phyloP scores from a whole-genome alignment of 2,888 invertebrate species.

The Argyresthia goedartella region DNA sequence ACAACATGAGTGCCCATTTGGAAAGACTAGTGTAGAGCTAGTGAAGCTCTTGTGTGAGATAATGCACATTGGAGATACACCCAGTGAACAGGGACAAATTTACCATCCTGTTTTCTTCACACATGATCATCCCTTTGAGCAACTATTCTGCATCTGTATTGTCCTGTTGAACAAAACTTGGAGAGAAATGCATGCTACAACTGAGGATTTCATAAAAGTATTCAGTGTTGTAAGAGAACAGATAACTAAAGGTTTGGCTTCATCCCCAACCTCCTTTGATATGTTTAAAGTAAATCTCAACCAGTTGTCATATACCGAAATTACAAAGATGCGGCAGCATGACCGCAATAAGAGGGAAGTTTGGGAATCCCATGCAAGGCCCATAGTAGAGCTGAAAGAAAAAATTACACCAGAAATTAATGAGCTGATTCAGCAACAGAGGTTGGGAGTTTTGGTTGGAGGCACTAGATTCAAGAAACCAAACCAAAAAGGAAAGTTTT shows the following conservation, averaged over 20 bases:
- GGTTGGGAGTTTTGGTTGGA: slow-evolving; percentile 90
- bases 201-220: slow-evolving; percentile 96
- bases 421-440: slow-evolving; percentile 90
- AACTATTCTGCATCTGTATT: slow-evolving; percentile 94
- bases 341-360: slow-evolving; percentile 92
- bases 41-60: slow-evolving; percentile 92
- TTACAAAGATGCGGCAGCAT: slow-evolving; percentile 93
- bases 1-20: slow-evolving; percentile 97
- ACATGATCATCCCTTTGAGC: slow-evolving; percentile 96
- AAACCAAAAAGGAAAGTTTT: slow-evolving; percentile 88
- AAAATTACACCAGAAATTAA: slow-evolving; percentile 94
- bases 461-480: slow-evolving; percentile 96
- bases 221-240: slow-evolving; percentile 95
- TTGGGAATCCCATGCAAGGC: slow-evolving; percentile 93
- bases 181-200: slow-evolving; percentile 99
- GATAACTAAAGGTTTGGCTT: slow-evolving; percentile 86
- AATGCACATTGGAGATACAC: slow-evolving; percentile 89
- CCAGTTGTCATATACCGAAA: slow-evolving; percentile 89
- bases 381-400: slow-evolving; percentile 88
- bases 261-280: slow-evolving; percentile 81
- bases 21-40: slow-evolving; percentile 90
- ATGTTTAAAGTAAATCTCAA: slow-evolving; percentile 82
- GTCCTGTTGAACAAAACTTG: slow-evolving; percentile 96
- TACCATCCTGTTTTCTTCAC: slow-evolving; percentile 96
- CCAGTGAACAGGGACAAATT: slow-evolving; percentile 88